These are phyloP conservation scores for Phytoseiulus persimilis DNA, from an alignment of 2,888 invertebrate genomes.

Conservation along the genomic window DNA sequence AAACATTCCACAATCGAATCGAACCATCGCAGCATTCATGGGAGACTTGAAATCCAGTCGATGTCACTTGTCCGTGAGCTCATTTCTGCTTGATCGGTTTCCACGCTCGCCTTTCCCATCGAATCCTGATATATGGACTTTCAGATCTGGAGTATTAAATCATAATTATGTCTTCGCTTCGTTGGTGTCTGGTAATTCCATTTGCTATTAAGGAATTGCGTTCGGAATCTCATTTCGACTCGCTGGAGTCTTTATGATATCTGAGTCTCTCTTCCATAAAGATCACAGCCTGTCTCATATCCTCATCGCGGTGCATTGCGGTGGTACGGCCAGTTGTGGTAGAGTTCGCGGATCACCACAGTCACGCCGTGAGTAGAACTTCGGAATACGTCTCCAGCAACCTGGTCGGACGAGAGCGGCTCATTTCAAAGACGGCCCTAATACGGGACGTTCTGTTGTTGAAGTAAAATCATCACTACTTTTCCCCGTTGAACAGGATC, in stretches of 20 bases:
- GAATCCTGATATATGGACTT: background rate
- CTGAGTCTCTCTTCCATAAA: background rate
- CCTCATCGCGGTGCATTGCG: background rate
- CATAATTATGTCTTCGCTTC: background rate
- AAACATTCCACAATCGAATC: background rate
- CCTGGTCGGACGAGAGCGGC: background rate
- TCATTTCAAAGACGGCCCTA: no score
- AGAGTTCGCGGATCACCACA: conserved; percentile 18
- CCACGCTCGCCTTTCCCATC: background rate
- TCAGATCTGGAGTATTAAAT: background rate
- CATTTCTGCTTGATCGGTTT: background rate
- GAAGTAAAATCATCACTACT: background rate
- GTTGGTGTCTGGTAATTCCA: background rate
- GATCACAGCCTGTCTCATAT: background rate
- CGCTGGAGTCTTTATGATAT: background rate
- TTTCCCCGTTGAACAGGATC: background rate
- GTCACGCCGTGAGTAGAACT: background rate
- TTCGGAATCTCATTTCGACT: no score
- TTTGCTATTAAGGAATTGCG: no score
- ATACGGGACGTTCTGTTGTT: background rate
- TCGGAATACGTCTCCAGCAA: background rate
- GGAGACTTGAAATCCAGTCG: background rate
- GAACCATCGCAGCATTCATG: background rate
- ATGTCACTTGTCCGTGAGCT: background rate
- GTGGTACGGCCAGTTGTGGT: background rate